Conservation (phyloP, 2,888 invertebrate species). For the Dendrolimus pini region DNA sequence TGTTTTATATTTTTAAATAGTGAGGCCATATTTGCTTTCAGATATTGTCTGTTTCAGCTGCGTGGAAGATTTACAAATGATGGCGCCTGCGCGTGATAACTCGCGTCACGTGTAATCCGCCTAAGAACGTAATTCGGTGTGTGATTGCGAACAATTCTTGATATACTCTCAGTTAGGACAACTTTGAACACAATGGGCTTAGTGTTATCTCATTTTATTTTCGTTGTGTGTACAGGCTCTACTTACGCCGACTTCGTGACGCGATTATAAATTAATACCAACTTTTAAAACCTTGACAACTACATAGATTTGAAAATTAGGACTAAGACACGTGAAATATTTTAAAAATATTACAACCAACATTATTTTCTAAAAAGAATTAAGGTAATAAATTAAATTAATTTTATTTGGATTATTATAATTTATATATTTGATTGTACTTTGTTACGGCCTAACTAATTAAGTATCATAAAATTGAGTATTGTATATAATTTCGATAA, state of each 20-base stretch:
- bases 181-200: conserved; percentile 62
- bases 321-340: neutral
- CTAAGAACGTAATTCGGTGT: conserved; percentile 69
- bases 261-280: conserved; percentile 29
- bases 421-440: too few species aligned
- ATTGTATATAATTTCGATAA: too few species aligned
- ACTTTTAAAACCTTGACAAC: conserved; percentile 28
- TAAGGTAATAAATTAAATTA: too few species aligned
- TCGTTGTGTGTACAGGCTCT: conserved; percentile 42
- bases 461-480: too few species aligned
- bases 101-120: conserved; percentile 68
- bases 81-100: conserved; percentile 67
- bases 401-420: too few species aligned
- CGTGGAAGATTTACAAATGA: conserved; percentile 67
- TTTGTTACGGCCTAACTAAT: too few species aligned
- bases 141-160: conserved; percentile 64
- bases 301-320: conserved; percentile 26
- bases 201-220: conserved; percentile 62
- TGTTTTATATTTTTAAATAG: conserved; percentile 75
- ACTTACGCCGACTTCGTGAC: conserved; percentile 33
- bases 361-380: too few species aligned
- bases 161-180: conserved; percentile 50
- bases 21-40: conserved; percentile 72
- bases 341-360: too few species aligned
- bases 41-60: conserved; percentile 66